A percentile compares a stretch with the other conserved stretches of the same genome.
Evolutionary conservation across 2,797 vertebrate genomes (phyloP).

Genomic region (Platyrinchus mystaceus): DNA sequence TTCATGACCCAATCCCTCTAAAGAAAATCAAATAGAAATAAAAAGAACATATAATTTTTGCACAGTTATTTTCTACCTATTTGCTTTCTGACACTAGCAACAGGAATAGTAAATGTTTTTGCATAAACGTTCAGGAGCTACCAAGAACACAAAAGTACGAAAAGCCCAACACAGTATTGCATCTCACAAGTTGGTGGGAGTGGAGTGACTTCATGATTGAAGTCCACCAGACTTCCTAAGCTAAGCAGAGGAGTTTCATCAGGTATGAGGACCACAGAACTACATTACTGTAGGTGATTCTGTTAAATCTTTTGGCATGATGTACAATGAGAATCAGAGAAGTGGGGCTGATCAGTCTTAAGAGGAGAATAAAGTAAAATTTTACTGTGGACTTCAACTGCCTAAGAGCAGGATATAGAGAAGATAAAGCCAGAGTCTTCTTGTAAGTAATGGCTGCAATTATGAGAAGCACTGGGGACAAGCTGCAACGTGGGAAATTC

Average conservation of each 20-base stretch:
- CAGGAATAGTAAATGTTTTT: neutral
- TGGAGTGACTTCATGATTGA: neutral
- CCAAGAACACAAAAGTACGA: neutral
- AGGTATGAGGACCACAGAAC: neutral
- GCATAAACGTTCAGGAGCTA: neutral
- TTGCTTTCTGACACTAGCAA: neutral
- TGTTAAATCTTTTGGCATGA: neutral
- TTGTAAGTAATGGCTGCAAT: neutral
- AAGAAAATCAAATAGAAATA: constrained; percentile 38
- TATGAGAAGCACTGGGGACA: neutral
- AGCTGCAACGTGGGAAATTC: neutral
- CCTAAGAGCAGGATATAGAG: neutral
- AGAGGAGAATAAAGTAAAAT: neutral
- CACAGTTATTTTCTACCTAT: neutral
- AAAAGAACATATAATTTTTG: neutral
- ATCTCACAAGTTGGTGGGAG: neutral
- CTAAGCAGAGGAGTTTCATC: neutral
- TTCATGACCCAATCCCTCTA: constrained; percentile 35
- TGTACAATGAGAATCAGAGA: neutral
- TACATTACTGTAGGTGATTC: neutral
- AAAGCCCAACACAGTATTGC: neutral
- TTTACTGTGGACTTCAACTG: neutral
- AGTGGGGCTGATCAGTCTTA: neutral
- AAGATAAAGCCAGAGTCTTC: neutral
- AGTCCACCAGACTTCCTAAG: neutral